A percentile compares a stretch with the other conserved stretches of the same genome.
These are phyloP conservation scores for Steatornis caripensis DNA, from an alignment of 2,113 vertebrate species.

Conservation along the genomic window DNA sequence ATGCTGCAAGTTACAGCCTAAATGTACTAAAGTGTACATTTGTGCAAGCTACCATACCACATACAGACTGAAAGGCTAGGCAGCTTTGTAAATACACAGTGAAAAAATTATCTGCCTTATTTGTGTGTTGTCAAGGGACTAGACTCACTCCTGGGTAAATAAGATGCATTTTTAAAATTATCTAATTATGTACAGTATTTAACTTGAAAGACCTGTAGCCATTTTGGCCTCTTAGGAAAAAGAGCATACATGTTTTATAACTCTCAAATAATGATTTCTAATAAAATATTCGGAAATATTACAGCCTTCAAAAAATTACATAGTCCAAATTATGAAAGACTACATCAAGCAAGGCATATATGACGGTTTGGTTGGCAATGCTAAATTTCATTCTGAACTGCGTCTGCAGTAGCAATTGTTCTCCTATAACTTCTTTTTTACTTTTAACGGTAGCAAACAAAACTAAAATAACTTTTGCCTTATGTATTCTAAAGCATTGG, in stretches of 20 bases:
- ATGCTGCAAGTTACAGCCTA: background rate
- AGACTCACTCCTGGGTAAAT: conserved; percentile 44
- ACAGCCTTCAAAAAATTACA: background rate
- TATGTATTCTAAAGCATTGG: background rate
- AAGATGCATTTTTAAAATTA: conserved; percentile 54
- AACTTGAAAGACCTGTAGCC: conserved; percentile 59
- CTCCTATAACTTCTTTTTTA: background rate
- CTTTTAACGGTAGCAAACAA: background rate
- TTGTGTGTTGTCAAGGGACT: conserved; percentile 53
- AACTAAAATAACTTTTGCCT: background rate
- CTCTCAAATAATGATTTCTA: conserved; percentile 36
- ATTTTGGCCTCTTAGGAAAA: conserved; percentile 53
- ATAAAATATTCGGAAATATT: conserved; percentile 4
- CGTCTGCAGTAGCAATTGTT: background rate
- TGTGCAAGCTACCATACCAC: background rate
- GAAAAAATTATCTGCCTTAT: conserved; percentile 39
- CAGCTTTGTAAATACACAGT: conserved; percentile 23
- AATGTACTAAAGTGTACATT: conserved; percentile 11
- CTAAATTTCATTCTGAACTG: background rate
- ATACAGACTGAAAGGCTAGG: conserved; percentile 12
- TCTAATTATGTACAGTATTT: conserved; percentile 38
- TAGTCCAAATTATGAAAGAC: background rate
- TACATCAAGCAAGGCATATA: background rate
- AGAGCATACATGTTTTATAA: conserved; percentile 58
- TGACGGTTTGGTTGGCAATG: background rate